Base-by-base conservation (phyloP, 2,113 vertebrate genomes). In the Tretioscincus oriximinensis region DNA sequence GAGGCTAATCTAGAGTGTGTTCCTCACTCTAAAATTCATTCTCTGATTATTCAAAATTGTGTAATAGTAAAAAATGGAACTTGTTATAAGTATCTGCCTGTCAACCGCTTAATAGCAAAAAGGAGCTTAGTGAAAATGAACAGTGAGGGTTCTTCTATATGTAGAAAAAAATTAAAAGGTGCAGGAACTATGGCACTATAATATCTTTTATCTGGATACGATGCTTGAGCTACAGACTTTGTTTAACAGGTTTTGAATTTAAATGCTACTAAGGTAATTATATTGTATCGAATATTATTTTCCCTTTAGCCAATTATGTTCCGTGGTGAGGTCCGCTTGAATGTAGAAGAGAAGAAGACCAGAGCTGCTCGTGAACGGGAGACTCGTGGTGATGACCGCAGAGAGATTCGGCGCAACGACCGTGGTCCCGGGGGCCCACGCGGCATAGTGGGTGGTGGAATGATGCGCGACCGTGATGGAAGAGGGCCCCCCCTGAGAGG, bases 261-360 rank as follows among this genome's bases (percentile, higher is more conserved):
- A 9, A 21, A 0, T 45, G 26, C 3, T 0, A 31, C 24, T 82
- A 10, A 3, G 0, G 0, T 77, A 76, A 90, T 83, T 93, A 89
- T 85, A 81, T 79, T 73, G 29, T 86, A 86, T 85, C 76, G 28
- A 4, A 7, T 77, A 92, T 81, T 89, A 11, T 65, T 78, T 26
- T 61, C 35, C 51, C 82, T 75, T 41, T 73, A 99, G 98, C 98
- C 98, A 20, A 97, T 99, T 90, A 99, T 99, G 98, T 99, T 99
- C 85, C 97, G 97, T 24, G 97, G 97, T 0, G 98, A 99, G 91
- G 98, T 99, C 68, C 97, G 98, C 81, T 95, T 99, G 89, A 99
- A 99, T 45, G 98, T 99, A 80, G 98, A 99, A 85, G 98, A 99
- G 93, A 99, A 99, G 87, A 99, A 99, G 89, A 99, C 97, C 0